phyloP scores from a whole-genome alignment of 2,888 invertebrate genomes.

The Napeogenes inachia region DNA sequence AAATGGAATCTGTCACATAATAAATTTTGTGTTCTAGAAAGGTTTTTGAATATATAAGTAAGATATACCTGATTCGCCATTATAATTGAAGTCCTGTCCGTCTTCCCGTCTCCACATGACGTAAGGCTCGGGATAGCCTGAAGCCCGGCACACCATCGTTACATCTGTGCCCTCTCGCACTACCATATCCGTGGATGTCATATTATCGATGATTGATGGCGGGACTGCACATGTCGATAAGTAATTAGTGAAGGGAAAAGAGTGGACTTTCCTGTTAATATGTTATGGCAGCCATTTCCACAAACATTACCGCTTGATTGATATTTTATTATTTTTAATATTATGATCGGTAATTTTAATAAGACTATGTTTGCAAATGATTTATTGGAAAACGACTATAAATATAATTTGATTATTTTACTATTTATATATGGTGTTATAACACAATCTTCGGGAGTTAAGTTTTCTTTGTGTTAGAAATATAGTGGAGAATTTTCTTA shows the following conservation, averaged over 20 bases:
- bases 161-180: constrained; percentile 93
- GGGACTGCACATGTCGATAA: constrained; percentile 81
- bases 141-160: constrained; percentile 90
- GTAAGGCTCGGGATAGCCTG: constrained; percentile 93
- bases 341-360: no score
- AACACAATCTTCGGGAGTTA: no score
- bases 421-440: no score
- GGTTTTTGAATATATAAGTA: constrained; percentile 2
- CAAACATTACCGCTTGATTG: no score
- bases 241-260: constrained; percentile 22
- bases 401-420: no score
- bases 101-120: constrained; percentile 96
- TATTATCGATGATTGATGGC: constrained; percentile 91
- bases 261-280: background rate
- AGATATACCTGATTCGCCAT: constrained; percentile 86
- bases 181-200: constrained; percentile 94
- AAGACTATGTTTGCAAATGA: no score
- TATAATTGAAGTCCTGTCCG: constrained; percentile 91
- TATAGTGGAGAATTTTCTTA: no score
- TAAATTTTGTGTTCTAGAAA: background rate
- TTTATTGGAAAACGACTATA: no score
- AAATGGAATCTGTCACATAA: background rate
- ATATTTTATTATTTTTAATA: no score
- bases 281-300: background rate
- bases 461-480: no score